Conservation (phyloP, 2,888 invertebrate species). For the Leptinotarsa haldemani region DNA sequence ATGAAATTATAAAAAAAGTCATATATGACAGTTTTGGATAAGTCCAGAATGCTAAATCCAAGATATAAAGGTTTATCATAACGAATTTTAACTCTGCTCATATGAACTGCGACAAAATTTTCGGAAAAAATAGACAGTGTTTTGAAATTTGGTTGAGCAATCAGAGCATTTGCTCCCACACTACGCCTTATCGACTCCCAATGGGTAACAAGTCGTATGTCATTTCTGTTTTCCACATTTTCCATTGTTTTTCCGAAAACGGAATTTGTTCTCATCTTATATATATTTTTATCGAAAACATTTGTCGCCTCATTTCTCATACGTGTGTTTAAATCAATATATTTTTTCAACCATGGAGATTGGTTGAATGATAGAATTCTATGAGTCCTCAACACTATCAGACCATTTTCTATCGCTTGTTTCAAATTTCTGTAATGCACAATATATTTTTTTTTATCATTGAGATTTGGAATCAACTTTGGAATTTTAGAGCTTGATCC, state of each 20-base stretch:
- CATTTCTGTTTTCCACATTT: constrained; percentile 58
- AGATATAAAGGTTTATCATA: not conserved
- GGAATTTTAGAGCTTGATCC: too few species aligned
- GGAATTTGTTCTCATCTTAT: constrained; percentile 59
- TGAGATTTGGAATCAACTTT: constrained; percentile 10
- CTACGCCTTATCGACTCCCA: constrained; percentile 52
- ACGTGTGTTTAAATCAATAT: constrained; percentile 31
- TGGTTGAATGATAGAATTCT: constrained; percentile 17
- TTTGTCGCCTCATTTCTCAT: constrained; percentile 40
- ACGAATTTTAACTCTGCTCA: constrained; percentile 29
- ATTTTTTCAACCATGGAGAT: constrained; percentile 23
- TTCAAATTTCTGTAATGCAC: not conserved
- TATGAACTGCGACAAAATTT: constrained; percentile 55
- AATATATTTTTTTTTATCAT: constrained; percentile 3
- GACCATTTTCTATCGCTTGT: constrained; percentile 20
- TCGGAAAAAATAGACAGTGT: constrained; percentile 47
- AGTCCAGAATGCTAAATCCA: not conserved
- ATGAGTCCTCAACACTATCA: constrained; percentile 19
- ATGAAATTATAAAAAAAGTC: not conserved
- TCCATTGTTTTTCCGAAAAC: constrained; percentile 63
- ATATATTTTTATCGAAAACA: constrained; percentile 58
- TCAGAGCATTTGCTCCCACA: constrained; percentile 47
- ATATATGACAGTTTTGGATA: not conserved
- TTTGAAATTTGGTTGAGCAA: constrained; percentile 55
- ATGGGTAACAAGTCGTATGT: constrained; percentile 43